These are phyloP conservation scores for Zhuqinia jingwanae DNA, from an alignment of 2,888 invertebrate species.

Conservation along the genomic window DNA sequence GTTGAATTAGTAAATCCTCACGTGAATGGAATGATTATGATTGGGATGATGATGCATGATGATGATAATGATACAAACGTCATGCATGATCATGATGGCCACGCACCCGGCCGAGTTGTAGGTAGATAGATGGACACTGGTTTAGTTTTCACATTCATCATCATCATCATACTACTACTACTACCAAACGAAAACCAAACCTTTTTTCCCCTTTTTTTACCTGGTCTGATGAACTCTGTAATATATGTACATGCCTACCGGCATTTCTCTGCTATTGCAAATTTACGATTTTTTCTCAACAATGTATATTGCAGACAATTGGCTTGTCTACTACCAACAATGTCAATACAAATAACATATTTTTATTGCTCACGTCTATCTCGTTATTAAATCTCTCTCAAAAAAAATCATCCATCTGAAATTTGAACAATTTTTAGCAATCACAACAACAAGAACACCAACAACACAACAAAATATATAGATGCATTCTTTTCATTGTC, in stretches of 20 bases:
- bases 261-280: conserved; percentile 15
- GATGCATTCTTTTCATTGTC: conserved; percentile 1
- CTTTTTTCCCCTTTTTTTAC: conserved; percentile 14
- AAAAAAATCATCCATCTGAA: not conserved
- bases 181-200: conserved; percentile 14
- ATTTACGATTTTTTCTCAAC: conserved; percentile 1
- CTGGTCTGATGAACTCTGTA: not conserved
- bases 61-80: not conserved
- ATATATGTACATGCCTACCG: too few species aligned
- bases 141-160: conserved; percentile 38
- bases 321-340: not conserved
- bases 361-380: not conserved
- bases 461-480: conserved; percentile 8
- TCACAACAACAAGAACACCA: not conserved
- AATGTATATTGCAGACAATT: not conserved
- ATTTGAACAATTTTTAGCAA: not conserved
- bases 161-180: not conserved
- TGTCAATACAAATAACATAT: not conserved
- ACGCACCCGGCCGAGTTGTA: not conserved
- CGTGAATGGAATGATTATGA: conserved; percentile 2
- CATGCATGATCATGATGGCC: not conserved
- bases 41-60: not conserved
- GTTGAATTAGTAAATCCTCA: not conserved
- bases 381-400: not conserved
- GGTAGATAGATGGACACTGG: not conserved